Base-by-base conservation (phyloP, 2,797 vertebrate species). In the Semotilus atromaculatus region DNA sequence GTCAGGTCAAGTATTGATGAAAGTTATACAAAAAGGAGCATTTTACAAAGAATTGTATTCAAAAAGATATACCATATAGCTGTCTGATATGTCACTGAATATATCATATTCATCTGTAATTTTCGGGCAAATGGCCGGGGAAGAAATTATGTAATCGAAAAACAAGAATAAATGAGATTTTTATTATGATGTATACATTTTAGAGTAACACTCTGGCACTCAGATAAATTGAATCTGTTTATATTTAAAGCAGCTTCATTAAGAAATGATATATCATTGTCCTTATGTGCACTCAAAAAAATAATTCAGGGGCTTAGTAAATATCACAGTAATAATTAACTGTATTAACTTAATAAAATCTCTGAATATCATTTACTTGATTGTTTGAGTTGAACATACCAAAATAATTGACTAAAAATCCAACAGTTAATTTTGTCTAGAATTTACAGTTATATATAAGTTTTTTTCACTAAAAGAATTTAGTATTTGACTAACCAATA, bases 231-330 rank as follows among this genome's bases (percentile, higher is more conserved):
- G 6, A 77, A 51, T 48, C 29, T 82, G 40, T 64, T 18, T 7
- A 45, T 67, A 81, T 85, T 48, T 80, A 80, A 76, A 75, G 21
- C 21, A 68, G 58, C 53, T 67, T 82, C 58, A 62, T 86, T 83
- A 67, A 82, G 29, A 43, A 31, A 73, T 73, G 36, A 62, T 73
- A n/a, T 43, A 31, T 45, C 68, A 45, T 4, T 26, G 29, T 38
- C 34, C 23, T 55, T 40, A 67, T 38, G 64, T n/a, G n/a, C n/a
- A n/a, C n/a, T n/a, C n/a, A n/a, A n/a, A n/a, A n/a, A n/a, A n/a
- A n/a, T n/a, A n/a, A n/a, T n/a, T n/a, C n/a, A n/a, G n/a, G n/a
- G n/a, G n/a, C n/a, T n/a, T n/a, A n/a, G n/a, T n/a, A n/a, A n/a
- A n/a, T n/a, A n/a, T n/a, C n/a, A n/a, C n/a, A n/a, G n/a, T n/a